Evolutionary conservation across 1,140 invertebrate species (phyloP).

Genomic region (Danaus melanippus): DNA sequence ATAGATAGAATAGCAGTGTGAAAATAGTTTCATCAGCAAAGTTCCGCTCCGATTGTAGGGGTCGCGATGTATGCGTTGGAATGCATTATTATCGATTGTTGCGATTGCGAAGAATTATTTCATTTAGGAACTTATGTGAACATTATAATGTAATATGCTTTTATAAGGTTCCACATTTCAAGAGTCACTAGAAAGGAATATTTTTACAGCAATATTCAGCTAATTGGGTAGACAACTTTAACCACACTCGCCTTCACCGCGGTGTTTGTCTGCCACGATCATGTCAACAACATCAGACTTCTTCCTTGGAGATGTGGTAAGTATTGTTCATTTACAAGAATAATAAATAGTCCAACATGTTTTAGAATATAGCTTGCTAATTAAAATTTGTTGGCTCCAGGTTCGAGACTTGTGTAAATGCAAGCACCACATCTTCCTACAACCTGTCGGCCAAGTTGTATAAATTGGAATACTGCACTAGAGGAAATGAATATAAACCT

Average conservation of each 20-base stretch:
- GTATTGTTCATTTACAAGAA: background rate
- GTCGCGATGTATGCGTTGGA: background rate
- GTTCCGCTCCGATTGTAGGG: constrained; percentile 8
- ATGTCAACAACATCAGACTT: constrained; percentile 21
- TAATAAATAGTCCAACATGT: too few species aligned
- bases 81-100: background rate
- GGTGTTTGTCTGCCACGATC: constrained; percentile 40
- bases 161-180: too few species aligned
- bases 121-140: background rate
- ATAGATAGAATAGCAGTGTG: constrained; percentile 6
- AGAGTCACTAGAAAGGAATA: too few species aligned
- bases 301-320: constrained; percentile 14
- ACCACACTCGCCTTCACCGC: constrained; percentile 55
- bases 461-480: constrained; percentile 42
- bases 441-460: constrained; percentile 38
- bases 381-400: constrained; percentile 18
- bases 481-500: constrained; percentile 14
- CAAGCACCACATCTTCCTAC: constrained; percentile 32
- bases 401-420: constrained; percentile 52
- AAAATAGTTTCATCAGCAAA: constrained; percentile 1
- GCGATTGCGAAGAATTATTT: background rate
- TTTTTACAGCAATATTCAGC: constrained; percentile 38
- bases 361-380: too few species aligned
- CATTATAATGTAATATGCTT: constrained; percentile 1
- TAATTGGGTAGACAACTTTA: constrained; percentile 54